Base-by-base conservation (phyloP, 2,113 vertebrate species). In the Nestor notabilis region DNA sequence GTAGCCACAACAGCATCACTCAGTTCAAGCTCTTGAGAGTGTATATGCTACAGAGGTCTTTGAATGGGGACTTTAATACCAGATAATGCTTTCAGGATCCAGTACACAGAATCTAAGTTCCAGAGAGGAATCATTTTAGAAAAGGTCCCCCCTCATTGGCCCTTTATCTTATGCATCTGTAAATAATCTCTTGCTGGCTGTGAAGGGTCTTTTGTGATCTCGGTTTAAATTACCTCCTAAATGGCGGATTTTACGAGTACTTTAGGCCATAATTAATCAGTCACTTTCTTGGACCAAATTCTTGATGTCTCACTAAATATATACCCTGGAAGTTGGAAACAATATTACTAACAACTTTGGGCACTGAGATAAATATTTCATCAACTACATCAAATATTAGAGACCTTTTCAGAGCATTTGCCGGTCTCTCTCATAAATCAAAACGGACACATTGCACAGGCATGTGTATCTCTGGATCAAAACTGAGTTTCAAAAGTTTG, bases 1-100 rank as follows among this genome's bases (percentile, higher is more conserved):
- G 24, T 41, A 39, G 17, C 14, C 47, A 84, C 46, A 17, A 35
- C 23, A 7, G 10, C 4, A 16, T 14, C 41, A 25, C 31, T 33
- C 5, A 0, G 27, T 11, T 56, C 0, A 0, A 11, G 8, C 9
- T 66, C 56, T 33, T 28, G 8, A 52, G 15, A 63, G 7, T 10
- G 23, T 35, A 33, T 7, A 28, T 8, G 20, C 7, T 72, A 4
- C 9, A 37, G 16, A 72, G 23, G 7, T 13, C 60, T 68, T 60
- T 47, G 35, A 43, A 77, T 77, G 31, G 52, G 35, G 24, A 68
- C 12, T 35, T 95, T n/a, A 72, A 55, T 31, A 50, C 31, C 44
- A 71, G 33, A 79, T 52, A 81, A 72, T 14, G 2, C 5, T 23
- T 72, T 74, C 0, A 1, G n/a, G 16, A 91, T 83, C 19, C 41